Evolutionary conservation across 2,888 invertebrate species (phyloP).

Genomic region (Frankliniella fusca): DNA sequence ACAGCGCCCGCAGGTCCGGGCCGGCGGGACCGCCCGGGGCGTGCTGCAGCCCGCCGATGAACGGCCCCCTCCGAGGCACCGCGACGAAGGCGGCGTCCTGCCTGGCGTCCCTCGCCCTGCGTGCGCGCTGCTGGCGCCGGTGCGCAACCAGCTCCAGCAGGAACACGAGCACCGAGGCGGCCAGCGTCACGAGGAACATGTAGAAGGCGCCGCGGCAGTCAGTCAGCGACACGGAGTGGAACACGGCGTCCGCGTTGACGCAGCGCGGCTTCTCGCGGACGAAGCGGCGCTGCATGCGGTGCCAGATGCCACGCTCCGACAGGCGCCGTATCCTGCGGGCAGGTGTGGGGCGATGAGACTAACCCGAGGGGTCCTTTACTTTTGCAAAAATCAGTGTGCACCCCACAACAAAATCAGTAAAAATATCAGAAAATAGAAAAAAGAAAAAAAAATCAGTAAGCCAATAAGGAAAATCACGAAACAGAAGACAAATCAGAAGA

Average conservation of each 20-base stretch:
- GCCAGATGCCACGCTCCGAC: conserved; percentile 25
- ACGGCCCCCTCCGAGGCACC: neutral
- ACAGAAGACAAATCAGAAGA: too few relatives aligned
- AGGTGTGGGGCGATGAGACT: too few relatives aligned
- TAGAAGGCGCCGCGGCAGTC: conserved; percentile 19
- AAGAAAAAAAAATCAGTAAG: too few relatives aligned
- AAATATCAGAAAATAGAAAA: too few relatives aligned
- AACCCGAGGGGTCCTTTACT: too few relatives aligned
- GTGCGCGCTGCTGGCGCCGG: neutral
- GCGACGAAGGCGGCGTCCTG: neutral
- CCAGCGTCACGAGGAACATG: neutral
- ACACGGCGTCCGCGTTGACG: neutral
- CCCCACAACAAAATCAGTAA: too few relatives aligned
- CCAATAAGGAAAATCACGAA: too few relatives aligned
- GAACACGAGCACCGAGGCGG: conserved; percentile 11
- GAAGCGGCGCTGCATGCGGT: conserved; percentile 4
- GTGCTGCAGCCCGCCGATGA: too few relatives aligned
- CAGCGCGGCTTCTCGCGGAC: conserved; percentile 9
- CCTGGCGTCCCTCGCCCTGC: neutral
- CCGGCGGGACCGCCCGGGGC: too few relatives aligned
- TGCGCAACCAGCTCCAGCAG: conserved; percentile 15
- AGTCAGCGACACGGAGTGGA: conserved; percentile 26
- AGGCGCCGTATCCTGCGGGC: conserved; percentile 28
- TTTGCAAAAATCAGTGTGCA: neutral
- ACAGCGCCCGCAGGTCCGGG: too few relatives aligned